Evolutionary conservation across 2,797 vertebrate species (phyloP).

Genomic region (Melanotaenia trifasciata): DNA sequence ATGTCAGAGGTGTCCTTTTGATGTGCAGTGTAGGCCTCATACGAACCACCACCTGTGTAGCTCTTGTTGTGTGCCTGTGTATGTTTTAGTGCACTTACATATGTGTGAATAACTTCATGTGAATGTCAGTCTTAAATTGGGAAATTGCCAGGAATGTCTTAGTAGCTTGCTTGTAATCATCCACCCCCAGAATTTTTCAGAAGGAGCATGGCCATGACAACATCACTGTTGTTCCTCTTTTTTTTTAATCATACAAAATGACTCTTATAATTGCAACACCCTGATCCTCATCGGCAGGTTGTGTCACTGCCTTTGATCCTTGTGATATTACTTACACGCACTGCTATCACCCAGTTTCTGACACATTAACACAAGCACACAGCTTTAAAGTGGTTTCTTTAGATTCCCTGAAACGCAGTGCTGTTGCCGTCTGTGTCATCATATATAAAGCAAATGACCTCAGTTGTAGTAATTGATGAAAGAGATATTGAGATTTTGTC

Average conservation of each 20-base stretch:
- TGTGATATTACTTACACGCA: constrained; percentile 12
- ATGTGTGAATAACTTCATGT: constrained; percentile 52
- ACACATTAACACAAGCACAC: constrained; percentile 21
- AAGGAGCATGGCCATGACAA: constrained; percentile 52
- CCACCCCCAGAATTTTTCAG: constrained; percentile 57
- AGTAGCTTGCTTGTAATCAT: constrained; percentile 58
- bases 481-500: constrained; percentile 11
- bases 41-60: constrained; percentile 87
- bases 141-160: constrained; percentile 36
- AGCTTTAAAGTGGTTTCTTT: constrained; percentile 25
- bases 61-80: constrained; percentile 33
- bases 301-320: constrained; percentile 54
- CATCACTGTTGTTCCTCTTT: background rate
- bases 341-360: no score
- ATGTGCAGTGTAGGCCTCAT: constrained; percentile 94
- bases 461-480: constrained; percentile 20
- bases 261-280: background rate
- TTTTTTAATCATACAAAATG: background rate
- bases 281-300: background rate
- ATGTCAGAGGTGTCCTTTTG: constrained; percentile 99
- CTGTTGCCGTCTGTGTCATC: constrained; percentile 53
- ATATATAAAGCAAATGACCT: constrained; percentile 49
- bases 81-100: constrained; percentile 48
- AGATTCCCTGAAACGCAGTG: constrained; percentile 20
- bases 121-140: constrained; percentile 46